Evolutionary conservation across 2,113 vertebrate genomes (phyloP), one percentile per base, ranked within the genome.

Genomic region (Neomonachus schauinslandi): DNA sequence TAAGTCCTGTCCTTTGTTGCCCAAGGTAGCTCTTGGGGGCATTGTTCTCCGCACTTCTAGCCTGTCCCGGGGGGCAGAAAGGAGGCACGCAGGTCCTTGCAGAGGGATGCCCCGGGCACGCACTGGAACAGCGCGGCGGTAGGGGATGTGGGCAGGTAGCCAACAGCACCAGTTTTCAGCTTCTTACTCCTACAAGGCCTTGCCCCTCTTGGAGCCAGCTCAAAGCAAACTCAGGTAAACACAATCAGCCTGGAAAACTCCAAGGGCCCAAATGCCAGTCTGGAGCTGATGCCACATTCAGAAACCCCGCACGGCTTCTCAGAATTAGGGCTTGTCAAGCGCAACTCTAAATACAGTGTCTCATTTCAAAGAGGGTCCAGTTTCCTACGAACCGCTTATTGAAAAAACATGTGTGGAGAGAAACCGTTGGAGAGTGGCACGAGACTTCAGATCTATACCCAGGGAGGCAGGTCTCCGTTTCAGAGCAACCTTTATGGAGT

Each of bases 301-400:
- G 49, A 53, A 42, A 69, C 13, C 16, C 18, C 5, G 14, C 7
- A 2, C 3, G 3, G 4, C 7, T 85, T 92, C 59, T 88, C 57
- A 65, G 85, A 76, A 85, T 88, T 87, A 79, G 7, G 16, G 31
- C 57, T 33, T 65, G 42, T 89, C 46, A 77, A 72, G 26, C 39
- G 12, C 4, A 15, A 12, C 81, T 63, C 55, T 71, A 61, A 72
- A 13, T 33, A n/a, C 5, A n/a, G 46, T 39, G 57, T 83, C 80
- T 94, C 7, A 31, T 88, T 95, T 96, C 84, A 96, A 91, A 93
- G 72, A 86, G n/a, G 39, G 82, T 59, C 53, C 53, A 16, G 65
- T 85, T 80, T 80, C 77, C 71, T 85, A 33, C 33, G 76, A 53
- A 53, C 3, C 0, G 2, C 59, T 87, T 89, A 95, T 82, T 95